Percentiles rank a stretch among this genome's conserved stretches.
These are phyloP conservation scores for Aphodius granarius DNA, from an alignment of 2,888 invertebrate genomes.

Conservation along the genomic window DNA sequence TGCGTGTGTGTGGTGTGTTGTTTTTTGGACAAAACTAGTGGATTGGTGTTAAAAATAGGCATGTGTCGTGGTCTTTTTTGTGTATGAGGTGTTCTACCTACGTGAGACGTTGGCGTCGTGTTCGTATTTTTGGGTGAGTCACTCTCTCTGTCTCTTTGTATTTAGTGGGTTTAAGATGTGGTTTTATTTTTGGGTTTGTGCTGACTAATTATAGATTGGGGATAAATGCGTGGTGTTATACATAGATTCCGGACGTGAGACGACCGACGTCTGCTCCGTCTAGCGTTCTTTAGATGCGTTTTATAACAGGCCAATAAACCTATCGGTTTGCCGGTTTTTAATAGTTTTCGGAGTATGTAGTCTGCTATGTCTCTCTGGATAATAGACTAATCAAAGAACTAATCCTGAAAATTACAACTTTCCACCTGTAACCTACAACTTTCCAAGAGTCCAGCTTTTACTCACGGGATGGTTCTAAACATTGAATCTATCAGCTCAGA, in stretches of 20 bases:
- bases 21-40: background rate
- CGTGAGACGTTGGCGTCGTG: background rate
- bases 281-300: background rate
- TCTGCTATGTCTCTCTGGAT: no score
- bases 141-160: background rate
- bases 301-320: background rate
- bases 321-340: no score
- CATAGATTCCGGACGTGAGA: background rate
- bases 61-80: background rate
- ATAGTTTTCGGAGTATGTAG: no score
- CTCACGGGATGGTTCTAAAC: no score
- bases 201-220: background rate
- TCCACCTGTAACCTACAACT: no score
- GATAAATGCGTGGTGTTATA: background rate
- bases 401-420: no score
- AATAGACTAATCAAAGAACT: no score
- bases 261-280: background rate
- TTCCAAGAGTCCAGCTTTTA: no score
- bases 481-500: no score
- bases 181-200: background rate
- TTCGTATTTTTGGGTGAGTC: background rate
- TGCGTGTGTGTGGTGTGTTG: background rate
- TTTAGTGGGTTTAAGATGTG: background rate
- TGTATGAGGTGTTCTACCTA: no score
- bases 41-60: background rate